phyloP scores from a whole-genome alignment of 2,797 vertebrate species.

The Psittacula derbiana region DNA sequence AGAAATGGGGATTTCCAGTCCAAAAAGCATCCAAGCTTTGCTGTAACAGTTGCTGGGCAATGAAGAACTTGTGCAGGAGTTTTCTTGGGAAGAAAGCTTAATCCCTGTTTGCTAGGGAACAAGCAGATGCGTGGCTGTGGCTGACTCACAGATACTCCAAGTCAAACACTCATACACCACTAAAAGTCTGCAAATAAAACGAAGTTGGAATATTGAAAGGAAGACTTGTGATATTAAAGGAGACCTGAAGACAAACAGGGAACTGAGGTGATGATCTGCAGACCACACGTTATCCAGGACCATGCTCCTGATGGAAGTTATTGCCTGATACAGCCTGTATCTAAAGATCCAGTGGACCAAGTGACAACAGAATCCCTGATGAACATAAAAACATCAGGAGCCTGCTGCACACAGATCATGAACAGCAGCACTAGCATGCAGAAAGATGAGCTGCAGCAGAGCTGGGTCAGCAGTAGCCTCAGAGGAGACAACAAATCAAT shows the following conservation, averaged over 20 bases:
- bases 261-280: not conserved
- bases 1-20: not conserved
- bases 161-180: not conserved
- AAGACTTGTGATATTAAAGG: not conserved
- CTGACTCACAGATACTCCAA: not conserved
- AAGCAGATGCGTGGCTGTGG: fast-evolving
- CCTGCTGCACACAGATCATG: not conserved
- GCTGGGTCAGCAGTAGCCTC: not conserved
- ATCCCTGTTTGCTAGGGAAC: fast-evolving
- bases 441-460: not conserved
- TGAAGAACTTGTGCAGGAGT: not conserved
- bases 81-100: fast-evolving
- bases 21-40: not conserved
- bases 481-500: not conserved
- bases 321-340: fast-evolving
- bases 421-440: not conserved
- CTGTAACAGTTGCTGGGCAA: fast-evolving
- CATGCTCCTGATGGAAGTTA: not conserved
- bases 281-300: fast-evolving
- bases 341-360: not conserved
- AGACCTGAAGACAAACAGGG: not conserved
- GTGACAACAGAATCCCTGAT: fast-evolving
- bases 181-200: not conserved
- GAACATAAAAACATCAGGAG: not conserved
- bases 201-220: not conserved